phyloP scores from a whole-genome alignment of 2,888 invertebrate genomes.

The Pecten maximus region DNA sequence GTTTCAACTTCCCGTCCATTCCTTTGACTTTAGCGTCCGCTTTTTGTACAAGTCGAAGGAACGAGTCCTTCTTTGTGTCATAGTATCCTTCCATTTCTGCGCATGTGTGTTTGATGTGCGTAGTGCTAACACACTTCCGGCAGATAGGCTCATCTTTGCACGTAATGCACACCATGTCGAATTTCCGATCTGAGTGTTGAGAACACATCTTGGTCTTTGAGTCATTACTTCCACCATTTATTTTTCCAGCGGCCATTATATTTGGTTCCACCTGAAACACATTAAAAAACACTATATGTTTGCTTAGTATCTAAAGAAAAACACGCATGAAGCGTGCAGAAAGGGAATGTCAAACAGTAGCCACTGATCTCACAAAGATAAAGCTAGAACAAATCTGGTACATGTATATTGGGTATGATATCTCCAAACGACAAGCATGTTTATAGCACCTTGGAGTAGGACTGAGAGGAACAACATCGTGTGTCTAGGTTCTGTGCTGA shows the following conservation, averaged over 20 bases:
- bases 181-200: not conserved
- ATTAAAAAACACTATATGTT: not conserved
- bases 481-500: too few relatives aligned
- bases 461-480: too few relatives aligned
- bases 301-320: too few relatives aligned
- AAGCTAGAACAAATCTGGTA: too few relatives aligned
- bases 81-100: constrained; percentile 28
- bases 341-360: too few relatives aligned
- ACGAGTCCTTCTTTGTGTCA: not conserved
- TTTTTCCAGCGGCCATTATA: not conserved
- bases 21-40: not conserved
- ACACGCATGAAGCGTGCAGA: too few relatives aligned
- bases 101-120: not conserved
- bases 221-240: not conserved
- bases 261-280: not conserved
- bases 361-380: too few relatives aligned
- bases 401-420: too few relatives aligned
- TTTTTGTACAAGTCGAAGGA: not conserved
- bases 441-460: too few relatives aligned
- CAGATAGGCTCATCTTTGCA: constrained; percentile 11
- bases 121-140: not conserved
- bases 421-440: too few relatives aligned
- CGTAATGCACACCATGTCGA: not conserved
- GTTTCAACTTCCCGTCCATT: not conserved
- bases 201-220: not conserved